These are phyloP conservation scores for Malacosoma neustria DNA, from an alignment of 2,888 invertebrate genomes.

Conservation along the genomic window DNA sequence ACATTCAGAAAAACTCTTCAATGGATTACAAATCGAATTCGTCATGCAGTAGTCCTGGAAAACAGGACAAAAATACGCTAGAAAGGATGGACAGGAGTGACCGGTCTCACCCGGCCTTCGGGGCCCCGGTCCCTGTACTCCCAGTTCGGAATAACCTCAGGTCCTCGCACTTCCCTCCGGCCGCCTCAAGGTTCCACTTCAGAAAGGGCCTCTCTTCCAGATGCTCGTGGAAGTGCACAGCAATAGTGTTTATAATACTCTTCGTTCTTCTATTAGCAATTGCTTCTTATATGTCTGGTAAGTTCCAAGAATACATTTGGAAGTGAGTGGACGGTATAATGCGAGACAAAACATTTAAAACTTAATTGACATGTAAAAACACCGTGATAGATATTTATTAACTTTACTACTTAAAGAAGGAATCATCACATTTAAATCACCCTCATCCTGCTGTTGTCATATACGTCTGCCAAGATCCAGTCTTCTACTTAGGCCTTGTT, in stretches of 20 bases:
- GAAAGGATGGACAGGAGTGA: constrained; percentile 74
- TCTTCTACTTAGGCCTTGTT: no score
- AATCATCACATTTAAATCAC: no score
- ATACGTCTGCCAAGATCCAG: no score
- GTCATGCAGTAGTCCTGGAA: constrained; percentile 88
- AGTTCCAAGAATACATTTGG: no score
- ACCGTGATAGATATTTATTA: no score
- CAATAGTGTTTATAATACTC: constrained; percentile 89
- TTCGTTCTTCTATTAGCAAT: constrained; percentile 88
- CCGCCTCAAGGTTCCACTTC: constrained; percentile 87
- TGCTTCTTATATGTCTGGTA: constrained; percentile 91
- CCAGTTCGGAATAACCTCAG: constrained; percentile 84
- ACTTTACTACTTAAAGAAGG: no score
- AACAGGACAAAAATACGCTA: constrained; percentile 71
- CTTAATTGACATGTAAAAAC: no score
- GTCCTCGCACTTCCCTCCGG: constrained; percentile 82
- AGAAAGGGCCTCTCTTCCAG: constrained; percentile 88
- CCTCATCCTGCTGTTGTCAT: no score
- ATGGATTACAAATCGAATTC: constrained; percentile 92
- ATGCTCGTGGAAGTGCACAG: constrained; percentile 95
- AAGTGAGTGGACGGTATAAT: no score
- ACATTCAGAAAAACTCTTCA: constrained; percentile 88
- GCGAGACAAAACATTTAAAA: no score
- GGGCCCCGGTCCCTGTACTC: constrained; percentile 83
- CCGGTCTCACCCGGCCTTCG: constrained; percentile 76